Evolutionary conservation across 2,888 invertebrate genomes (phyloP).

Genomic region (Pyrrhosoma nymphula): DNA sequence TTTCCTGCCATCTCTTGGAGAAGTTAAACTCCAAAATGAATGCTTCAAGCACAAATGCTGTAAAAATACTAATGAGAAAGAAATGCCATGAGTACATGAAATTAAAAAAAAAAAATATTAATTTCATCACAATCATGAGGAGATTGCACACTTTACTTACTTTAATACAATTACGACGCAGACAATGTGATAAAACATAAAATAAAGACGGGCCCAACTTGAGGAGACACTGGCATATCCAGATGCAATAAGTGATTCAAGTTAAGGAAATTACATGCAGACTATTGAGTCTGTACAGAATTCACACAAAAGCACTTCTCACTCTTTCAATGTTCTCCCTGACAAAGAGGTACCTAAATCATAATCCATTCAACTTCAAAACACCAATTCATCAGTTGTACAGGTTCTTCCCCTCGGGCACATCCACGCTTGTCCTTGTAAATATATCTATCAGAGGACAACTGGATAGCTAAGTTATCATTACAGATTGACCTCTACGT

Average conservation of each 20-base stretch:
- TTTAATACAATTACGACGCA: conserved; percentile 78
- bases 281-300: no score
- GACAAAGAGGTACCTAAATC: no score
- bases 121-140: neutral
- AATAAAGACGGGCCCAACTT: conserved; percentile 76
- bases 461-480: no score
- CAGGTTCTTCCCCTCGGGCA: no score
- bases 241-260: conserved; percentile 74
- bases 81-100: neutral
- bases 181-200: conserved; percentile 77
- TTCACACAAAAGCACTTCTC: no score
- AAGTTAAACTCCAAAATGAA: conserved; percentile 78
- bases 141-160: conserved; percentile 73
- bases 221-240: conserved; percentile 77
- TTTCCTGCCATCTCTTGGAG: conserved; percentile 76
- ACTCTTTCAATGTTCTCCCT: no score
- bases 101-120: neutral
- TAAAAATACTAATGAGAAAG: conserved; percentile 77
- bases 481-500: no score
- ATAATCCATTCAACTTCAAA: no score
- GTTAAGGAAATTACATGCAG: conserved; percentile 72
- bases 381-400: no score
- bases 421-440: no score
- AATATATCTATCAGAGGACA: no score
- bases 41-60: conserved; percentile 79